These are phyloP conservation scores for Anolis sagrei DNA, from an alignment of 2,113 vertebrate species.

Conservation along the genomic window DNA sequence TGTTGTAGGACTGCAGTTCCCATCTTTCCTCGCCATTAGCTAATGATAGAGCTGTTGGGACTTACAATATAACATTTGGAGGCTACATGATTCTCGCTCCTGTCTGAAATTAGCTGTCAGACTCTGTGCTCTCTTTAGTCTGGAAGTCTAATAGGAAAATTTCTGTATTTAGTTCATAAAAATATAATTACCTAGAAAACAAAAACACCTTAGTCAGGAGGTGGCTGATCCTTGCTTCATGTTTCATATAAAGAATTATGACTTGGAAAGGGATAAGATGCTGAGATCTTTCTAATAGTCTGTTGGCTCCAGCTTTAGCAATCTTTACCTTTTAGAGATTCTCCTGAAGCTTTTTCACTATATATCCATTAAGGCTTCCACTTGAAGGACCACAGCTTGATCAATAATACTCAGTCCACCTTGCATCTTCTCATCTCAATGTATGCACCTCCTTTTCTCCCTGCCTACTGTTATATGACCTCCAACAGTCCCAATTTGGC, in stretches of 20 bases:
- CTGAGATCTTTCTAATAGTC: background rate
- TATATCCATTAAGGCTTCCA: background rate
- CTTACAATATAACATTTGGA: no score
- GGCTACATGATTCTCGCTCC: no score
- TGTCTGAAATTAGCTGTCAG: no score
- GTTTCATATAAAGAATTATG: background rate
- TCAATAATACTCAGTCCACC: background rate
- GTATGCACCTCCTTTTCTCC: background rate
- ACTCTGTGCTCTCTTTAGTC: background rate
- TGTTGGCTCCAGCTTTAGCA: background rate
- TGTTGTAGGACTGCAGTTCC: no score
- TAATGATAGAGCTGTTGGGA: no score
- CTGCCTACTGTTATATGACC: no score
- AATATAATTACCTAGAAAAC: background rate
- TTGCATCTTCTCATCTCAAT: background rate
- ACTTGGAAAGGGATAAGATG: background rate
- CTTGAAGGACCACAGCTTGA: background rate
- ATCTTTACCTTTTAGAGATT: background rate
- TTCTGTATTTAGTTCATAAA: no score
- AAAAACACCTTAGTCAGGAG: background rate
- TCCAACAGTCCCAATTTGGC: no score
- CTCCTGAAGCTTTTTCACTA: background rate
- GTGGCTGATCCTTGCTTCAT: background rate
- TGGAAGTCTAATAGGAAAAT: background rate
- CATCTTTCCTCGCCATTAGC: no score